These are phyloP conservation scores for Syncerus caffer DNA, from an alignment of 2,797 vertebrate species.

Conservation along the genomic window DNA sequence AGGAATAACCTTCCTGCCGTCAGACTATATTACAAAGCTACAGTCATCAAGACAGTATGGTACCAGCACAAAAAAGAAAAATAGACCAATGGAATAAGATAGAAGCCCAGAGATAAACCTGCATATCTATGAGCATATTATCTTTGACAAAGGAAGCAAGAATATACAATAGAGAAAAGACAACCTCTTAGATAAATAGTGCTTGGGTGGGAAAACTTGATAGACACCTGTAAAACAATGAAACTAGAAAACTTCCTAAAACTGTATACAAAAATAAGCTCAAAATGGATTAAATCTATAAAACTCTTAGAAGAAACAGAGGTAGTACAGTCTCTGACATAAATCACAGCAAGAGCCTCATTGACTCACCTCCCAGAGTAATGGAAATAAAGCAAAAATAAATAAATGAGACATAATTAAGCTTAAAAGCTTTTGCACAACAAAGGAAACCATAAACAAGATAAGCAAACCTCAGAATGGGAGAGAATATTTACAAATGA, in stretches of 20 bases:
- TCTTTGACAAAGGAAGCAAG: neutral
- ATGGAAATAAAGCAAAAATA: neutral
- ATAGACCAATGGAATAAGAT: neutral
- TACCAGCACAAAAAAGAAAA: neutral
- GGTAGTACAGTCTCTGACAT: neutral
- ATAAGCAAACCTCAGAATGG: neutral
- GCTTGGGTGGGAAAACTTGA: neutral
- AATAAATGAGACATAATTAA: neutral
- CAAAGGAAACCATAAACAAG: neutral
- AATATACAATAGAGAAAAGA: neutral
- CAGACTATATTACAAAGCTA: neutral
- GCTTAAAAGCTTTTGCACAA: neutral
- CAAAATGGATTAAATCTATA: neutral
- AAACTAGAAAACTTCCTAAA: neutral
- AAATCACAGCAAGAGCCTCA: neutral
- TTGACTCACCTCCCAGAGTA: neutral
- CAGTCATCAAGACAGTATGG: neutral
- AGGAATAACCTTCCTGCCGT: neutral
- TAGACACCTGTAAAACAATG: neutral
- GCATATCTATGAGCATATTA: neutral
- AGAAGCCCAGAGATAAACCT: neutral
- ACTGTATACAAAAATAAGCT: neutral
- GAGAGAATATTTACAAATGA: neutral
- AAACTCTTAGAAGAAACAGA: neutral
- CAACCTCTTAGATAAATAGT: neutral